Percentiles rank a stretch among this genome's conserved stretches.
Evolutionary conservation across 2,888 invertebrate genomes (phyloP).

Genomic region (Polia nebulosa): DNA sequence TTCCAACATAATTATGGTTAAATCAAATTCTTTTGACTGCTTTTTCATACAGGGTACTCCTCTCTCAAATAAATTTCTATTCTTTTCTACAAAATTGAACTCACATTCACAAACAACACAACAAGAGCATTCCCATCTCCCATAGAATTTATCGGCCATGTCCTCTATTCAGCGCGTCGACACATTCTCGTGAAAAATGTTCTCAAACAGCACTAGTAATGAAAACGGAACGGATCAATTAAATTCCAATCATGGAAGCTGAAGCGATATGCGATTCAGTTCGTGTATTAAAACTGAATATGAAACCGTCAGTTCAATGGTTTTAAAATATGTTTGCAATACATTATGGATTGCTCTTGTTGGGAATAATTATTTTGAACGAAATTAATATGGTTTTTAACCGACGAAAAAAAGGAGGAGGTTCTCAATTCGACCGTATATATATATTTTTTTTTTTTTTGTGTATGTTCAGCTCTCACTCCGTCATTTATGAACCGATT

Average conservation of each 20-base stretch:
- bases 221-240: slow-evolving; percentile 45
- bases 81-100: not conserved
- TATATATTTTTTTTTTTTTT: too few relatives aligned
- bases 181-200: slow-evolving; percentile 38
- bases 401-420: too few relatives aligned
- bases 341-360: not conserved
- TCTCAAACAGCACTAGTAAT: slow-evolving; percentile 21
- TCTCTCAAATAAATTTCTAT: not conserved
- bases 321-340: slow-evolving; percentile 23
- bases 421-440: too few relatives aligned
- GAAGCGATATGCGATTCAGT: slow-evolving; percentile 30
- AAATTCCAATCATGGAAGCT: slow-evolving; percentile 38
- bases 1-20: too few relatives aligned
- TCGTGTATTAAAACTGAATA: slow-evolving; percentile 34
- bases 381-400: slow-evolving; percentile 7
- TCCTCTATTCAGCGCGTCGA: not conserved
- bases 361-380: not conserved
- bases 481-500: too few relatives aligned
- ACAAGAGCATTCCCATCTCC: not conserved
- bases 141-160: slow-evolving; percentile 16
- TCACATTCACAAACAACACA: not conserved
- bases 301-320: slow-evolving; percentile 1
- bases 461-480: too few relatives aligned
- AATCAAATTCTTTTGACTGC: too few relatives aligned
- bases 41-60: too few relatives aligned